These are phyloP conservation scores for Acanthiza pusilla DNA, from an alignment of 2,797 vertebrate genomes.

Conservation along the genomic window DNA sequence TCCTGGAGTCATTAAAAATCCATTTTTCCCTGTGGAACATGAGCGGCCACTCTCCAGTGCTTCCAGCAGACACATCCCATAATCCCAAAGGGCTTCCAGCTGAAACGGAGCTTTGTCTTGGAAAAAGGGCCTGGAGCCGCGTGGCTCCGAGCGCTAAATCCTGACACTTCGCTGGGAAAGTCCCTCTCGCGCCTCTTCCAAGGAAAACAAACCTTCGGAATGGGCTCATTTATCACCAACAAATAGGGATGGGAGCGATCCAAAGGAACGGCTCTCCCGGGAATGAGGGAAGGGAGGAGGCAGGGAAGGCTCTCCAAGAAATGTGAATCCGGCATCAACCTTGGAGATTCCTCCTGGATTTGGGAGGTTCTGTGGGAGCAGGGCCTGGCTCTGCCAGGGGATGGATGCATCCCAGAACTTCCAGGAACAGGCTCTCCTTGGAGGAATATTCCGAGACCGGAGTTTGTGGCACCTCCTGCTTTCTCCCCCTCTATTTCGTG, in stretches of 20 bases:
- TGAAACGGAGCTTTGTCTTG: conserved; percentile 5
- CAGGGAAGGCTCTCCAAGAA: background rate
- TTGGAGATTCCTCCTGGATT: background rate
- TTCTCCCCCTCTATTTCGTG: background rate
- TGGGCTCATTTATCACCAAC: conserved; percentile 19
- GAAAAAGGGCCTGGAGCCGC: background rate
- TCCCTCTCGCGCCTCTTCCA: background rate
- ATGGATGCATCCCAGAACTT: background rate
- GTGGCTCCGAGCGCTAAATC: background rate
- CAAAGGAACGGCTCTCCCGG: conserved; percentile 2
- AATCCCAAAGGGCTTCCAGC: background rate
- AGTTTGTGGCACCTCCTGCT: background rate
- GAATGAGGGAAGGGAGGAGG: background rate
- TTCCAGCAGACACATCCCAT: background rate
- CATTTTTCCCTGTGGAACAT: background rate
- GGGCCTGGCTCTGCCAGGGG: background rate
- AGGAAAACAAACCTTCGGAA: conserved; percentile 46
- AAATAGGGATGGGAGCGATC: conserved; percentile 16
- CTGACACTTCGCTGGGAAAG: conserved; percentile 55
- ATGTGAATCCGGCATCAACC: background rate
- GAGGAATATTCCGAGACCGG: background rate
- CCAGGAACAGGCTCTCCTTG: background rate
- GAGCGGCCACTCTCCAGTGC: background rate
- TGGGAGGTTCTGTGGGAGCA: background rate
- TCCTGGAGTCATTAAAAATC: background rate